phyloP scores from a whole-genome alignment of 2,797 vertebrate species.

The Benthosema pterotum region DNA sequence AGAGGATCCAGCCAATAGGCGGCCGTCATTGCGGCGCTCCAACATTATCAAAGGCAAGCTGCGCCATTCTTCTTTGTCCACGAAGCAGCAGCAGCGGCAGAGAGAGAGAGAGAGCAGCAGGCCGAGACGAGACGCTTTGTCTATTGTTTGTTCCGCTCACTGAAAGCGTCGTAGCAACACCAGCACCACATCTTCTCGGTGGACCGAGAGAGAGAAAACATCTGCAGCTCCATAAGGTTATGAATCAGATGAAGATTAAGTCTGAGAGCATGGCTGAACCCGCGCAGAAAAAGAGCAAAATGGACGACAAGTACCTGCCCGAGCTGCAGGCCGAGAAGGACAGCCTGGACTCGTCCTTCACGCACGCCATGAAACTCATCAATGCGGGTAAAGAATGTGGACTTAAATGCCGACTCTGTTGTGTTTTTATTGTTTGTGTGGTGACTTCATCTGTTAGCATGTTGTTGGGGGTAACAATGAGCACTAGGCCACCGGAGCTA shows the following conservation, averaged over 20 bases:
- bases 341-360: conserved; percentile 95
- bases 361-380: conserved; percentile 94
- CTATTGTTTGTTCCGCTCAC: no score
- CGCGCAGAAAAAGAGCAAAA: conserved; percentile 71
- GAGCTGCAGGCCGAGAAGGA: conserved; percentile 97
- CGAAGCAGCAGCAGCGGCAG: no score
- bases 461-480: background rate
- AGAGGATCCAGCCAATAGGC: no score
- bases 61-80: no score
- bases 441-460: background rate
- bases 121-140: no score
- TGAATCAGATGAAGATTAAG: conserved; percentile 32
- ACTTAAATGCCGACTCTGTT: background rate
- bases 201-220: background rate
- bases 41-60: no score
- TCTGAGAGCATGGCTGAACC: conserved; percentile 40
- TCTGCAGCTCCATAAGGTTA: conserved; percentile 4
- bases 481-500: no score
- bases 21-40: no score
- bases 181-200: no score
- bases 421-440: rapidly evolving
- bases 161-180: conserved; percentile 49
- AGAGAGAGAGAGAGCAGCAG: no score
- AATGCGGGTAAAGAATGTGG: conserved; percentile 79
- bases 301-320: conserved; percentile 95